Conservation (phyloP, 2,797 vertebrate species). For the Streptopelia turtur region DNA sequence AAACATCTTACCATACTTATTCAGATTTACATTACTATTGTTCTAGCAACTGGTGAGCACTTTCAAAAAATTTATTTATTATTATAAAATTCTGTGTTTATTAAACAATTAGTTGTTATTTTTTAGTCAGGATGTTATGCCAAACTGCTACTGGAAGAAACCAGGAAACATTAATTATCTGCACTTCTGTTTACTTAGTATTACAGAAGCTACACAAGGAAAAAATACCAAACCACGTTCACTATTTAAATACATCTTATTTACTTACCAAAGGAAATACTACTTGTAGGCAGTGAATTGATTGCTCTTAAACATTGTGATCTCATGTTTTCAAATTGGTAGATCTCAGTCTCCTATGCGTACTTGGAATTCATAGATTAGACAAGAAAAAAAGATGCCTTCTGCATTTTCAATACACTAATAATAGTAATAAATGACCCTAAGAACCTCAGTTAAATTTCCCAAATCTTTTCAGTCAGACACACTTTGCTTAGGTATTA, state of each 20-base stretch:
- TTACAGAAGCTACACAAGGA: background rate
- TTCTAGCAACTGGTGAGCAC: background rate
- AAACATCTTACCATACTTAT: background rate
- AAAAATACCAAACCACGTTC: background rate
- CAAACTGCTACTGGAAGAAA: slow-evolving; percentile 2
- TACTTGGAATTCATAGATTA: background rate
- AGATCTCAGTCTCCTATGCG: background rate
- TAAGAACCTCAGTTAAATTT: background rate
- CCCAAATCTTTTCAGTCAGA: background rate
- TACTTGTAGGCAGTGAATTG: background rate
- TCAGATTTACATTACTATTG: background rate
- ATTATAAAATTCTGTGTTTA: background rate
- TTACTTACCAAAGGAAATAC: background rate
- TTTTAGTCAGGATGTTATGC: background rate
- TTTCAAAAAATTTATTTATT: background rate
- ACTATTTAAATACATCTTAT: background rate
- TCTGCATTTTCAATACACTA: background rate
- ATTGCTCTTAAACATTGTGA: background rate
- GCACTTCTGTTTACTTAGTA: background rate
- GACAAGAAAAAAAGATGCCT: background rate
- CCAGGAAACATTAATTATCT: background rate
- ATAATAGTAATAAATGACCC: background rate
- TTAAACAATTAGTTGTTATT: background rate
- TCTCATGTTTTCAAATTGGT: background rate
- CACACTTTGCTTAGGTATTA: background rate